phyloP scores from a whole-genome alignment of 2,113 vertebrate genomes.

The Halichoeres trimaculatus region DNA sequence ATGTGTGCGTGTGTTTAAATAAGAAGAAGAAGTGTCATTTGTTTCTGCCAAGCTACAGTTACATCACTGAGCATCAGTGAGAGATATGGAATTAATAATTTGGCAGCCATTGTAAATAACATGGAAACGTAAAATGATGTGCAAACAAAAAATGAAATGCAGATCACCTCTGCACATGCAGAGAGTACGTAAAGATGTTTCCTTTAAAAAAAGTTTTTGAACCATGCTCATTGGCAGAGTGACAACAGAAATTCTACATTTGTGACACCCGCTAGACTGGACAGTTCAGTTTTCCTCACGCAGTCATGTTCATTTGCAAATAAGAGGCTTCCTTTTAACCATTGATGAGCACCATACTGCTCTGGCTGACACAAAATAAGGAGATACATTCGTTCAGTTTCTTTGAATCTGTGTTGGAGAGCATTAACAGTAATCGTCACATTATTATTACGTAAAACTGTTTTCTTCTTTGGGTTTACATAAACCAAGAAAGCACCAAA shows the following conservation, averaged over 20 bases:
- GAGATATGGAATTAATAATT: not conserved
- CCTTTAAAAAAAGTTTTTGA: not conserved
- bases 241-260: slow-evolving; percentile 5
- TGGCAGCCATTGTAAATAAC: not conserved
- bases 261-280: not conserved
- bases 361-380: not conserved
- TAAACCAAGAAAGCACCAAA: no score
- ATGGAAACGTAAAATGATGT: not conserved
- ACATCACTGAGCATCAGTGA: not conserved
- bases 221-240: not conserved
- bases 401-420: not conserved
- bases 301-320: not conserved
- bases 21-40: not conserved
- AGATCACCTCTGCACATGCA: not conserved
- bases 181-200: not conserved
- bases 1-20: slow-evolving; percentile 2
- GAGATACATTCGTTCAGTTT: not conserved
- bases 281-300: not conserved
- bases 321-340: not conserved
- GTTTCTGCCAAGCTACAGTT: not conserved
- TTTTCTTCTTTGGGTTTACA: no score
- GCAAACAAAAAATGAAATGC: not conserved
- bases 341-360: not conserved
- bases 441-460: no score
- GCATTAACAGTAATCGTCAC: not conserved